Evolutionary conservation across 2,888 invertebrate genomes (phyloP), one percentile per base, ranked within the genome.

Genomic region (Coenonympha arcania): DNA sequence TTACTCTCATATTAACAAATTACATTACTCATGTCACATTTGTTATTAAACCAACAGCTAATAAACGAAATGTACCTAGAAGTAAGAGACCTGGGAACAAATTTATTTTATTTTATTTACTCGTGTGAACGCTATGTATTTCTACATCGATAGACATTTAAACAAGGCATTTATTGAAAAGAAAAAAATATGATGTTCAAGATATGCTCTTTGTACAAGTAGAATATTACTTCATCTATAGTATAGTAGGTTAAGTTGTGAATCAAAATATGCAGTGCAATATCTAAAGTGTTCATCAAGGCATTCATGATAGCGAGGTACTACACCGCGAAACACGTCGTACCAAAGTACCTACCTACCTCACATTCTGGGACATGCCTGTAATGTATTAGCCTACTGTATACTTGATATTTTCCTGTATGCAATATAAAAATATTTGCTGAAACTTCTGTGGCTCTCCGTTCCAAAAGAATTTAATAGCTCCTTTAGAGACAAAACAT

Each of bases 201-300:
- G n/a, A n/a, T n/a, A n/a, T n/a, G n/a, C n/a, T n/a, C n/a, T n/a
- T n/a, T n/a, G 20, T 13, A 9, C 13, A 22, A 13, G 28, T 41
- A 18, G 13, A 43, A 9, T 13, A 9, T 31, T 20, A 5, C 42
- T 31, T 20, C 22, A 30, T 2, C 18, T n/a, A 31, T 15, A 31
- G 15, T 31, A 30, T 24, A 26, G 4, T n/a, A n/a, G n/a, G 13
- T 8, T n/a, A 42, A 31, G 9, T 41, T n/a, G n/a, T n/a, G 4
- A 13, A 20, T 15, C 19, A 36, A 42, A 51, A 47, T 47, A 42
- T 51, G 46, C 47, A 36, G 47, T 37, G 51, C 41, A 47, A 42
- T 51, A 51, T 51, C 47, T 31, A 42, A 51, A 47, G 47, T 51
- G 51, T 51, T 51, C 43, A 52, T 52, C 48, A 52, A 33, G 37